Evolutionary conservation across 2,888 invertebrate species (phyloP).

Genomic region (Drosophila recens): DNA sequence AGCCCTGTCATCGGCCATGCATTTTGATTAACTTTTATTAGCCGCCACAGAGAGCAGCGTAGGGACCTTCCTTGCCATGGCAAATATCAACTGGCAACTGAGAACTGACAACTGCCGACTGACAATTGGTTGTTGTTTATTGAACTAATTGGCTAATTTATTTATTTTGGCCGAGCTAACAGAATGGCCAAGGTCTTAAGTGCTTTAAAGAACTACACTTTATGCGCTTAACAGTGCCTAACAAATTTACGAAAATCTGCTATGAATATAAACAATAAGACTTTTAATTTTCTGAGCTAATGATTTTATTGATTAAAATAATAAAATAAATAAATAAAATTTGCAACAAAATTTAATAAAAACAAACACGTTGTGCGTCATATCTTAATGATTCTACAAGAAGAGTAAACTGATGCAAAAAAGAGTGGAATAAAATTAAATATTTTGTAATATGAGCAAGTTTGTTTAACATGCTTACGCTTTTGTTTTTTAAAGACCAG

Average conservation of each 20-base stretch:
- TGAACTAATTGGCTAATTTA: slow-evolving; percentile 41
- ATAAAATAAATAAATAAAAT: too few species aligned
- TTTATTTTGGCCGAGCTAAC: slow-evolving; percentile 24
- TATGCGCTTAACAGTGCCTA: background rate
- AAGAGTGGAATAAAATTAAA: too few species aligned
- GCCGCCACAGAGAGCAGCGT: background rate
- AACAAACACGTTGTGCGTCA: too few species aligned
- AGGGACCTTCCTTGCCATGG: slow-evolving; percentile 3
- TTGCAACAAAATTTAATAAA: too few species aligned
- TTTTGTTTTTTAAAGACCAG: too few species aligned
- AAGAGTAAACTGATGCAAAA: too few species aligned
- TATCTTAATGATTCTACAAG: too few species aligned
- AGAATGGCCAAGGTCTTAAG: background rate
- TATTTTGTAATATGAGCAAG: too few species aligned
- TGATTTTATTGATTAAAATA: too few species aligned
- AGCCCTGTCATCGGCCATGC: slow-evolving; percentile 53
- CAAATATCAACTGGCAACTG: slow-evolving; percentile 21
- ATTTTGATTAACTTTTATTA: slow-evolving; percentile 63
- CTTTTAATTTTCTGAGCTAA: too few species aligned
- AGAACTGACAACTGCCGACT: slow-evolving; percentile 10
- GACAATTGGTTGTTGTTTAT: slow-evolving; percentile 53
- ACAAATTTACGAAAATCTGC: background rate
- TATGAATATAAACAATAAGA: background rate
- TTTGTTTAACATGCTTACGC: too few species aligned
- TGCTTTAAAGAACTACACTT: background rate